Percentiles rank a stretch among this genome's conserved stretches.
These are phyloP conservation scores for Oophaga pumilio DNA, from an alignment of 2,113 vertebrate species.

Conservation along the genomic window DNA sequence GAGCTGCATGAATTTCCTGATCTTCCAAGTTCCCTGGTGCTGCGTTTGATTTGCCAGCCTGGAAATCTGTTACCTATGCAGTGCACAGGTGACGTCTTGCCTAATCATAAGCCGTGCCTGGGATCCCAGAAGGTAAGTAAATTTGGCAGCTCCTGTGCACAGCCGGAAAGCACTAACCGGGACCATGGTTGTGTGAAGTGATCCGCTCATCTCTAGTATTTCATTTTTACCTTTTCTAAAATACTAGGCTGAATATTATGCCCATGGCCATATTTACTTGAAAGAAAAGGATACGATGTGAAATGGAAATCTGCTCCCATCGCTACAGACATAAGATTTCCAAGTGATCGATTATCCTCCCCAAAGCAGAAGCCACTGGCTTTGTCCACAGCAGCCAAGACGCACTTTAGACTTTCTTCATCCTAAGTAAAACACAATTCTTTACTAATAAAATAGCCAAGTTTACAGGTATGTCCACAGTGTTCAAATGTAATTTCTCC, in stretches of 20 bases:
- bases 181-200: too few species aligned
- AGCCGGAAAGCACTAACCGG: too few species aligned
- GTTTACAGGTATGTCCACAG: neutral
- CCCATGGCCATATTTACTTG: neutral
- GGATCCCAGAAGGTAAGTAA: too few species aligned
- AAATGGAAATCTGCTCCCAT: slow-evolving; percentile 96
- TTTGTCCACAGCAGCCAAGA: slow-evolving; percentile 91
- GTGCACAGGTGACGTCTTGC: too few species aligned
- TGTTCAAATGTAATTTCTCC: too few species aligned
- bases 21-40: too few species aligned
- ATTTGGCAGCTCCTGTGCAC: too few species aligned
- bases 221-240: neutral
- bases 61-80: too few species aligned
- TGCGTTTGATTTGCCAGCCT: too few species aligned
- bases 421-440: slow-evolving; percentile 73
- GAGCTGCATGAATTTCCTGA: too few species aligned
- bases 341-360: slow-evolving; percentile 86
- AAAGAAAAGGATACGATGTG: slow-evolving; percentile 85
- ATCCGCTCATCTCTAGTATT: neutral
- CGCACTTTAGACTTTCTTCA: slow-evolving; percentile 86
- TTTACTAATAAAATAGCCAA: neutral
- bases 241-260: neutral
- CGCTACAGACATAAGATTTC: slow-evolving; percentile 92
- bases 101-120: too few species aligned
- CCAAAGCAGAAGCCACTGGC: slow-evolving; percentile 95